phyloP scores from a whole-genome alignment of 2,888 invertebrate genomes.

The Cerceris ruficornis region DNA sequence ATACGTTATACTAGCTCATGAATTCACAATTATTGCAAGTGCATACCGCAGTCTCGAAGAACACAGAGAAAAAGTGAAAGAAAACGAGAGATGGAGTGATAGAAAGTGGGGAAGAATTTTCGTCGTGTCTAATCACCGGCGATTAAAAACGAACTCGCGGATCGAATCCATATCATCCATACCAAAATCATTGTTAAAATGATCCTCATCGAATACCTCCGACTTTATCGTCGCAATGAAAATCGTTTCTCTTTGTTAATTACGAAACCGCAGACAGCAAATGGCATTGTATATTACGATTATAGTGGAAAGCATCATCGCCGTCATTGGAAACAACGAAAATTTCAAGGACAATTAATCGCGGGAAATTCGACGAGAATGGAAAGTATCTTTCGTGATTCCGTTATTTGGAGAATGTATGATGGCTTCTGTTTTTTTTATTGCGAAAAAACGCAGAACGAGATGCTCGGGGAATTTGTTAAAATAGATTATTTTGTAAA shows the following conservation, averaged over 20 bases:
- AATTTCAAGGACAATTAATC: conserved; percentile 1
- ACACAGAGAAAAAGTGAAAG: no score
- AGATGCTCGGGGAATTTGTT: neutral
- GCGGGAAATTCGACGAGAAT: conserved; percentile 13
- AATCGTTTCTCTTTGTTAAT: conserved; percentile 1
- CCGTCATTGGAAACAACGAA: conserved; percentile 6
- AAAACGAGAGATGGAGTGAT: no score
- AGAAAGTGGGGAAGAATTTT: no score
- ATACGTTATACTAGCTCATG: conserved; percentile 45
- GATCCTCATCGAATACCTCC: no score
- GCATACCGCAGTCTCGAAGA: neutral
- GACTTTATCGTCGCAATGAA: neutral
- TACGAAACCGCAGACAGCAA: neutral
- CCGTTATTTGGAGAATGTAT: neutral
- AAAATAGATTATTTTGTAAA: neutral
- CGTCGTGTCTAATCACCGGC: conserved; percentile 25
- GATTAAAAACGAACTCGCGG: neutral
- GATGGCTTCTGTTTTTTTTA: neutral
- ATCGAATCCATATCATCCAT: neutral
- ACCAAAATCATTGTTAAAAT: neutral
- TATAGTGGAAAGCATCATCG: neutral
- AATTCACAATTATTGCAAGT: conserved; percentile 18
- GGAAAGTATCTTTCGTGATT: conserved; percentile 10
- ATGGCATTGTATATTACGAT: neutral
- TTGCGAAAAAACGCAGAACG: neutral